A percentile compares a stretch with the other conserved stretches of the same genome.
These are phyloP conservation scores for Rhinoraja longicauda DNA, from an alignment of 2,797 vertebrate genomes.

Conservation along the genomic window DNA sequence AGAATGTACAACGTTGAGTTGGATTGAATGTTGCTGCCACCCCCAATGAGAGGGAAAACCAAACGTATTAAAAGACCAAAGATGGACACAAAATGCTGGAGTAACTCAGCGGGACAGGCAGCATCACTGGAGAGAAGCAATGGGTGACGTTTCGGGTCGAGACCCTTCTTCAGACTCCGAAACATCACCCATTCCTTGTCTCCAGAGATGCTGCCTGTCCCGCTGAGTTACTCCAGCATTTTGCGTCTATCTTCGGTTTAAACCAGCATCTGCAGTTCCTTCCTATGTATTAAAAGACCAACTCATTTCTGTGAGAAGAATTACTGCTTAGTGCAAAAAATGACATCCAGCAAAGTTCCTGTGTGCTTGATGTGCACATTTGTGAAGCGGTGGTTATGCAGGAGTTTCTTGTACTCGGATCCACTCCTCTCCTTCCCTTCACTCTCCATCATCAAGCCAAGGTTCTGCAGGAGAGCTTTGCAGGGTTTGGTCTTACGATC, in stretches of 20 bases:
- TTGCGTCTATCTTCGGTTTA: too few relatives aligned
- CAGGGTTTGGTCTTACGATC: slow-evolving; percentile 58
- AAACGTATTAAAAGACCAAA: not conserved
- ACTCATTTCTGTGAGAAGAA: not conserved
- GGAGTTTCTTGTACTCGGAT: slow-evolving; percentile 58
- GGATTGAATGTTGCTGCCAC: not conserved
- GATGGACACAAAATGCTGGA: too few relatives aligned
- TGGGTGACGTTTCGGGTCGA: too few relatives aligned
- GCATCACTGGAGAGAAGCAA: too few relatives aligned
- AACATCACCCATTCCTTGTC: too few relatives aligned
- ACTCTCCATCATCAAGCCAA: slow-evolving; percentile 62
- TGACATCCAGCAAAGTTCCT: slow-evolving; percentile 50
- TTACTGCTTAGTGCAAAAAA: slow-evolving; percentile 49
- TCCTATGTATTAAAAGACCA: too few relatives aligned
- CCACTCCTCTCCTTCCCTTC: slow-evolving; percentile 65
- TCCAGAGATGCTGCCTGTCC: too few relatives aligned
- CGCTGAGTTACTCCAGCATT: too few relatives aligned
- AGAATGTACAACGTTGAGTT: not conserved
- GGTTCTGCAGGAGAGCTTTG: slow-evolving; percentile 63
- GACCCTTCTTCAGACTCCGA: too few relatives aligned
- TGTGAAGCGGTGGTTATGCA: slow-evolving; percentile 60
- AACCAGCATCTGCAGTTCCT: too few relatives aligned
- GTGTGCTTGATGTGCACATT: slow-evolving; percentile 44
- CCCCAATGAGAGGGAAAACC: not conserved
- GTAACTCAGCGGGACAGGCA: too few relatives aligned